phyloP scores from a whole-genome alignment of 2,113 vertebrate species.

The Eptatretus burgeri region DNA sequence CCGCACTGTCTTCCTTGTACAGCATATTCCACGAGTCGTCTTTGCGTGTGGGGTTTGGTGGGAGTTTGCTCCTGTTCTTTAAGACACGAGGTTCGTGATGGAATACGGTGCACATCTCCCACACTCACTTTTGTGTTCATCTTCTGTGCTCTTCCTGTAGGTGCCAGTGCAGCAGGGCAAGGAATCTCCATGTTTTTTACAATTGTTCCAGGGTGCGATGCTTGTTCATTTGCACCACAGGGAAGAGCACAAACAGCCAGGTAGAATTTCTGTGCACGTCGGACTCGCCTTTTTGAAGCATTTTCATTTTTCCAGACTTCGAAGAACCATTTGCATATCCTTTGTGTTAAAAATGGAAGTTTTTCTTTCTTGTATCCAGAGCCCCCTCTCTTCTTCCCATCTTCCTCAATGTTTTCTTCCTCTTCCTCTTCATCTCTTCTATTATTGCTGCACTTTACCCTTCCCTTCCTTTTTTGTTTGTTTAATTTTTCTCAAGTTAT shows the following conservation, averaged over 20 bases:
- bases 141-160: slow-evolving; percentile 10
- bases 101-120: too few species aligned
- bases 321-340: neutral
- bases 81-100: too few species aligned
- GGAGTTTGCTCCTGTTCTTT: too few species aligned
- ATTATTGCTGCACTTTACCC: too few species aligned
- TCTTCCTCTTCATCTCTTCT: too few species aligned
- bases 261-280: slow-evolving; percentile 13
- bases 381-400: neutral
- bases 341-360: neutral
- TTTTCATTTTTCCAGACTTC: neutral
- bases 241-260: slow-evolving; percentile 11
- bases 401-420: neutral
- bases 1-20: neutral
- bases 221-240: slow-evolving; percentile 18
- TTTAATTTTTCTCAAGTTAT: too few species aligned
- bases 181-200: slow-evolving; percentile 28
- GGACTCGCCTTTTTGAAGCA: neutral
- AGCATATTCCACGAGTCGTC: neutral
- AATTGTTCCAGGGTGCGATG: slow-evolving; percentile 28
- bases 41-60: neutral
- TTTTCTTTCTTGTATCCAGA: neutral
- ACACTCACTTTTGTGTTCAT: too few species aligned
- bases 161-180: slow-evolving; percentile 22
- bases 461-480: too few species aligned